Evolutionary conservation across 2,113 vertebrate species (phyloP).

Genomic region (Chaetodon trifascialis): DNA sequence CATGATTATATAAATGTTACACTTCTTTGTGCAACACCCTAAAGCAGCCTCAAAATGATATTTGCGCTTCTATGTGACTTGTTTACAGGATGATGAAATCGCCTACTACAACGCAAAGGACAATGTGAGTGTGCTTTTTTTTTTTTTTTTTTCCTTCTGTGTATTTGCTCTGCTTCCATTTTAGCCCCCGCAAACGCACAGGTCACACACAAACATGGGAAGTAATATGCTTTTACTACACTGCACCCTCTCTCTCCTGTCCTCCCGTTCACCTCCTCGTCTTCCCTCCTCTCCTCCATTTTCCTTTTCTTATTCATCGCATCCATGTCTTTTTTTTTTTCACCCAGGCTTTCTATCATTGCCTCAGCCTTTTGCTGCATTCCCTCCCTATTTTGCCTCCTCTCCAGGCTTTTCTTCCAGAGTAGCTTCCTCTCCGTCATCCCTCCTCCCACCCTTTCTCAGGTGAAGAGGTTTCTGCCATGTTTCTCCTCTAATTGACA

Average conservation of each 20-base stretch:
- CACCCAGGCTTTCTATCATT: conserved; percentile 16
- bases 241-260: conserved; percentile 15
- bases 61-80: conserved; percentile 54
- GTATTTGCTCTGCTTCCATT: conserved; percentile 32
- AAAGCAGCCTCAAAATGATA: conserved; percentile 36
- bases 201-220: conserved; percentile 35
- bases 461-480: conserved; percentile 82
- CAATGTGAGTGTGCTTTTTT: conserved; percentile 86
- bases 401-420: conserved; percentile 47
- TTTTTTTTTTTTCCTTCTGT: background rate
- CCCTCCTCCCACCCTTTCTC: conserved; percentile 64
- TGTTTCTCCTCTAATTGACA: conserved; percentile 77
- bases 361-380: conserved; percentile 44
- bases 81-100: conserved; percentile 90
- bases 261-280: conserved; percentile 36
- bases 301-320: conserved; percentile 28
- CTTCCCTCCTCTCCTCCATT: conserved; percentile 24
- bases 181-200: conserved; percentile 23
- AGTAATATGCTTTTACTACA: conserved; percentile 23
- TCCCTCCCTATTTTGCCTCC: conserved; percentile 34
- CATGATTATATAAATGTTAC: conserved; percentile 20
- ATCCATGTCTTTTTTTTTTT: conserved; percentile 27
- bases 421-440: conserved; percentile 44
- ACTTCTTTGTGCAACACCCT: conserved; percentile 25
- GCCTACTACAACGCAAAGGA: conserved; percentile 98